These are phyloP conservation scores for Chaetorhynchus papuensis DNA, from an alignment of 2,113 vertebrate species.

Conservation along the genomic window DNA sequence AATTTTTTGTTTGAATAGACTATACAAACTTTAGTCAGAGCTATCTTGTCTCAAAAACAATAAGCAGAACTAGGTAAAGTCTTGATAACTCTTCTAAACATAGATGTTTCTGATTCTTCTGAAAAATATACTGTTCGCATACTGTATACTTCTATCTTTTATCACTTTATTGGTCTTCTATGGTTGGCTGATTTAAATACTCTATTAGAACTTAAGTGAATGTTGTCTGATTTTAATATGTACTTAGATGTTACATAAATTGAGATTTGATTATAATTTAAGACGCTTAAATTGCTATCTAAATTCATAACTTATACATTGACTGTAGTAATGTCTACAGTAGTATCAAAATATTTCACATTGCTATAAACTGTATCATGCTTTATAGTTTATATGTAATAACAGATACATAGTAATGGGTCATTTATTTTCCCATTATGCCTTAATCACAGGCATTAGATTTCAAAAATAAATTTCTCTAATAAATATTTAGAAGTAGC, in stretches of 20 bases:
- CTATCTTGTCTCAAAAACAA: background rate
- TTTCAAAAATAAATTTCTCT: background rate
- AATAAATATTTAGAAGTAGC: background rate
- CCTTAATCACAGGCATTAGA: background rate
- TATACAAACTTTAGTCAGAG: background rate
- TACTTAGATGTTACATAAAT: background rate
- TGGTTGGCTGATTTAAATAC: background rate
- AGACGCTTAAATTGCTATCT: background rate
- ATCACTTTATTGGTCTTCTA: background rate
- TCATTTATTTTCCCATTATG: background rate
- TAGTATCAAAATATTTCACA: background rate
- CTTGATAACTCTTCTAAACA: background rate
- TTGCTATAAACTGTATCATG: background rate
- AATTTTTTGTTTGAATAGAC: background rate
- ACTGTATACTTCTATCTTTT: background rate
- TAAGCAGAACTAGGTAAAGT: background rate
- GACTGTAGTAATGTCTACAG: background rate
- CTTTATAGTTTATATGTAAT: background rate
- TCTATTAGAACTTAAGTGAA: background rate
- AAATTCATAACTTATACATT: background rate
- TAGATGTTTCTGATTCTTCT: background rate
- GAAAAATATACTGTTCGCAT: background rate
- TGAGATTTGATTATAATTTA: background rate
- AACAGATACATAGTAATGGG: background rate
- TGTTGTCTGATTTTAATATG: background rate